Percentiles rank a stretch among this genome's conserved stretches.
These are phyloP conservation scores for Punctoribates punctum DNA, from an alignment of 2,888 invertebrate genomes.

Conservation along the genomic window DNA sequence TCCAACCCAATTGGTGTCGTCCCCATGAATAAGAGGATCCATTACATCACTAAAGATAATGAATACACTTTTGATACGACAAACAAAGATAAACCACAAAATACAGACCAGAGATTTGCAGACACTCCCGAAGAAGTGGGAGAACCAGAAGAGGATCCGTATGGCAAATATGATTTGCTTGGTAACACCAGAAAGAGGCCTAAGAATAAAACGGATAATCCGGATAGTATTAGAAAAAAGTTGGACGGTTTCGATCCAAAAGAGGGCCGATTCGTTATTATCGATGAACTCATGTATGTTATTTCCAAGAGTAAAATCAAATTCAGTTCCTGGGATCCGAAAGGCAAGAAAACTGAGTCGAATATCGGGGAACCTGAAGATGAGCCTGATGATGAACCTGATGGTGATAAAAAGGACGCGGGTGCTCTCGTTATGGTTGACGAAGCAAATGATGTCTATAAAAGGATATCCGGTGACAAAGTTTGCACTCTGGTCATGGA, in stretches of 20 bases:
- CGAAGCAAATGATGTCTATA: neutral
- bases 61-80: too few relatives aligned
- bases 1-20: neutral
- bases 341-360: neutral
- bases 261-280: neutral
- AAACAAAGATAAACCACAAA: too few relatives aligned
- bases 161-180: too few relatives aligned
- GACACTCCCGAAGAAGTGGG: too few relatives aligned
- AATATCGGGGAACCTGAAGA: neutral
- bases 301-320: neutral
- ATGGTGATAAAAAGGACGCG: neutral
- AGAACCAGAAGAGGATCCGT: too few relatives aligned
- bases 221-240: neutral
- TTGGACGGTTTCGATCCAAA: neutral
- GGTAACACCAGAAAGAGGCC: too few relatives aligned
- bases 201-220: neutral
- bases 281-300: neutral
- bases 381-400: neutral
- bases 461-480: neutral
- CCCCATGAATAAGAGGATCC: neutral
- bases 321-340: neutral
- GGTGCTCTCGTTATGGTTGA: neutral
- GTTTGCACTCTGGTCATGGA: neutral
- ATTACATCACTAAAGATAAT: too few relatives aligned
- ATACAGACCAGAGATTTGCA: too few relatives aligned